Evolutionary conservation across 2,113 vertebrate species (phyloP), one percentile per base, ranked within the genome.

Genomic region (Cairina moschata): DNA sequence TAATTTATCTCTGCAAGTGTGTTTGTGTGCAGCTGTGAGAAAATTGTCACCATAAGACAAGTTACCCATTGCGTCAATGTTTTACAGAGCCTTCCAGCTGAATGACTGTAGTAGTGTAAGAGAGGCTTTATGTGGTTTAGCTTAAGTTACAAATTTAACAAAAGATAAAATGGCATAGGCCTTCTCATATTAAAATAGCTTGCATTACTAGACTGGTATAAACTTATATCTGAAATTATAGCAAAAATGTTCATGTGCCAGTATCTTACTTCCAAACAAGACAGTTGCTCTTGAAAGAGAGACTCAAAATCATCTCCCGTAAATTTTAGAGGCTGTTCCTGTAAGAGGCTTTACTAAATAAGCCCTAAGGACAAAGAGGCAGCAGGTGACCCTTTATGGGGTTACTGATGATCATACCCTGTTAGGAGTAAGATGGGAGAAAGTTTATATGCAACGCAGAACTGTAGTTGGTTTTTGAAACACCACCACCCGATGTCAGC

Each of bases 381-480:
- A 42, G n/a, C 42, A 82, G 55, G 56, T 17, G 26, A 86, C 26
- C 32, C 63, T 42, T 75, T 52, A 59, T 17, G 29, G 42, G 60
- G 38, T 54, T 75, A 54, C 40, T 48, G n/a, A 44, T 38, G 42
- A 11, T 63, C 46, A 68, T 66, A 29, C 8, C 9, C 2, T 1
- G 6, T 7, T 50, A n/a, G 38, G 44, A 75, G 42, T 15, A 8
- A 54, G 55, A 16, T 15, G 32, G 74, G 5, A n/a, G 50, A 65
- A 85, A 72, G 46, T 13, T 52, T 42, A 50, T 42, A 50, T 62
- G 26, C 66, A 52, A 72, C 2, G 11, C 62, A n/a, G 25, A 6
- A 26, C 40, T 75, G 65, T 36, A 17, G 65, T 1, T 95, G 76
- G 22, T 83, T 91, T 96, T 89, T 79, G 44, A 96, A 96, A 93